These are phyloP conservation scores for Sclerurus mexicanus DNA, from an alignment of 2,113 vertebrate genomes.

Conservation along the genomic window DNA sequence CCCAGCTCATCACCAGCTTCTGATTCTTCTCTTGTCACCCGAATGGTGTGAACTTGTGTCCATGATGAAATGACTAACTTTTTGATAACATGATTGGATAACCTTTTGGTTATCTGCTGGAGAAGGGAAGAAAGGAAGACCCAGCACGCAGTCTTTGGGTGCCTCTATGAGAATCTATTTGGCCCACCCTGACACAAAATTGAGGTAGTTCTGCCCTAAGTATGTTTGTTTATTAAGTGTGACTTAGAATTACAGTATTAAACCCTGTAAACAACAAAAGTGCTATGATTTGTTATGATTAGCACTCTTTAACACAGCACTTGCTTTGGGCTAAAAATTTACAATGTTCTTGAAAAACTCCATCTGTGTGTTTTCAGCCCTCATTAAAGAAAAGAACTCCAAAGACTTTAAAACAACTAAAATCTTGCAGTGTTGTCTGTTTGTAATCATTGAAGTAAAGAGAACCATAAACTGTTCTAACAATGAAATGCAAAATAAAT, in stretches of 20 bases:
- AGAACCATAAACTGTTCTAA: neutral
- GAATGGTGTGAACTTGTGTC: neutral
- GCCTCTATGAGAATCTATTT: neutral
- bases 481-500: neutral
- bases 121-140: neutral
- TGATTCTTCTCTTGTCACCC: neutral
- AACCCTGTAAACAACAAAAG: neutral
- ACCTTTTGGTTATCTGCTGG: neutral
- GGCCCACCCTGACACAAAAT: neutral
- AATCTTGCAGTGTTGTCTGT: neutral
- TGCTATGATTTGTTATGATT: neutral
- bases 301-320: neutral
- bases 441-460: neutral
- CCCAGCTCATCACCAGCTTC: neutral
- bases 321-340: conserved; percentile 25
- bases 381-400: neutral
- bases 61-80: neutral
- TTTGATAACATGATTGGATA: neutral
- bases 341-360: neutral
- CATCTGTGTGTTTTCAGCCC: neutral
- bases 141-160: neutral
- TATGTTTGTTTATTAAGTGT: neutral
- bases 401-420: neutral
- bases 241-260: neutral
- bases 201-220: neutral